A percentile compares a stretch with the other conserved stretches of the same genome.
These are phyloP conservation scores for Tetramorium alpestre DNA, from an alignment of 1,140 invertebrate genomes.

Conservation along the genomic window DNA sequence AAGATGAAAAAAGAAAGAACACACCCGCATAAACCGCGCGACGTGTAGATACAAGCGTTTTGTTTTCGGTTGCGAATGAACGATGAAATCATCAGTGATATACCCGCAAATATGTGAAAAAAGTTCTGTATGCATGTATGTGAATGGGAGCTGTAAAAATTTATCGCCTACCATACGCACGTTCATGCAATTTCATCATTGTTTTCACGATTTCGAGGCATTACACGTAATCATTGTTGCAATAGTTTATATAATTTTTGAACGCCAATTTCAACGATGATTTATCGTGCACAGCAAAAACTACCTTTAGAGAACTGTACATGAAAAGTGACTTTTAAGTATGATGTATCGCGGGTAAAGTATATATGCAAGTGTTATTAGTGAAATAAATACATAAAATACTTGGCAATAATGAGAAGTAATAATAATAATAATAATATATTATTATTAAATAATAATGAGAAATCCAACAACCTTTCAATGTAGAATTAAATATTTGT, in stretches of 20 bases:
- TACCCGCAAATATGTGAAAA: neutral
- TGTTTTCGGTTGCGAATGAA: conserved; percentile 46
- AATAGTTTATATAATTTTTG: conserved; percentile 25
- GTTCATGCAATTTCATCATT: neutral
- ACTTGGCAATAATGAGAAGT: neutral
- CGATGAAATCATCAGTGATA: conserved; percentile 41
- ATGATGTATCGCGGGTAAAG: neutral
- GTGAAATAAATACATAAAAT: neutral
- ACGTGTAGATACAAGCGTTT: conserved; percentile 26
- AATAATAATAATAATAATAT: too few relatives aligned
- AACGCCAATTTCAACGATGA: neutral
- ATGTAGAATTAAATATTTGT: conserved; percentile 26
- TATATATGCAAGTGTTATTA: neutral
- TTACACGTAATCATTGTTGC: neutral
- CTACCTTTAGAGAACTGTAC: neutral
- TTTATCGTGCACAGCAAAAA: neutral
- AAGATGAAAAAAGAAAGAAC: neutral
- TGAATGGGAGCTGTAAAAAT: conserved; percentile 26
- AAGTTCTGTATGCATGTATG: neutral
- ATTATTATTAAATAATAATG: neutral
- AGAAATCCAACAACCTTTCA: neutral
- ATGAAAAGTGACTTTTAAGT: neutral
- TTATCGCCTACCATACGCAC: conserved; percentile 1
- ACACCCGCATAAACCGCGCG: neutral
- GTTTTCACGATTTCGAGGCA: conserved; percentile 10